Conservation (phyloP, 1,140 invertebrate genomes). For the Neoseiulus cucumeris region DNA sequence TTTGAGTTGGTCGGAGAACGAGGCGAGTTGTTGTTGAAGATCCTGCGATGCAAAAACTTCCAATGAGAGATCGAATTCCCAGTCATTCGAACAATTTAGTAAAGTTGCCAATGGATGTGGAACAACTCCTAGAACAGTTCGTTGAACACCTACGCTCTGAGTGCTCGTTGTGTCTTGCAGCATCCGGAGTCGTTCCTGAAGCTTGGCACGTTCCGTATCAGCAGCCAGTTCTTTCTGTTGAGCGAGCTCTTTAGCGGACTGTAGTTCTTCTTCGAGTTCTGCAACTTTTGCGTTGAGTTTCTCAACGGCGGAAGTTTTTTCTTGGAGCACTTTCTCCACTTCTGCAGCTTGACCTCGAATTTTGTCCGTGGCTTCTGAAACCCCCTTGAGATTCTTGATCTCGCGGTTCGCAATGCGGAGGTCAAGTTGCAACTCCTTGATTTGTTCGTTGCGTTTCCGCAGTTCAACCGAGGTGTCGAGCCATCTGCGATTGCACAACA, state of each 20-base stretch:
- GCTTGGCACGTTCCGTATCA: background rate
- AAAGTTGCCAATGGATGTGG: no score
- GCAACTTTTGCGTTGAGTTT: background rate
- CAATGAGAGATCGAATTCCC: no score
- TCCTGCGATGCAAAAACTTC: no score
- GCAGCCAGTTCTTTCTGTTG: background rate
- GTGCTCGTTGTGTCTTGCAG: conserved; percentile 3
- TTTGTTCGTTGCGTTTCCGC: background rate
- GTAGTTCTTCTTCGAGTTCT: background rate
- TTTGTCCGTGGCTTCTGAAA: background rate
- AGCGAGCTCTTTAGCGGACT: background rate
- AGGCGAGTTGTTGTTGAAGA: background rate
- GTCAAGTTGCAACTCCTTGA: conserved; percentile 2
- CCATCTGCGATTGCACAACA: background rate
- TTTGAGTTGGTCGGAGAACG: background rate
- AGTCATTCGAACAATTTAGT: no score
- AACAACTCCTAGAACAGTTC: background rate
- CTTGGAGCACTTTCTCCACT: background rate
- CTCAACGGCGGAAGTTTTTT: background rate
- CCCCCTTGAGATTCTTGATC: background rate
- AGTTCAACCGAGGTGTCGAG: conserved; percentile 2
- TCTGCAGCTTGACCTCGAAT: background rate
- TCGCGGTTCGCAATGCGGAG: background rate
- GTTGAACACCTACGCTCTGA: background rate
- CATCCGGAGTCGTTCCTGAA: background rate